These are phyloP conservation scores for Elephantulus edwardii DNA, from an alignment of 2,113 vertebrate genomes.

Conservation along the genomic window DNA sequence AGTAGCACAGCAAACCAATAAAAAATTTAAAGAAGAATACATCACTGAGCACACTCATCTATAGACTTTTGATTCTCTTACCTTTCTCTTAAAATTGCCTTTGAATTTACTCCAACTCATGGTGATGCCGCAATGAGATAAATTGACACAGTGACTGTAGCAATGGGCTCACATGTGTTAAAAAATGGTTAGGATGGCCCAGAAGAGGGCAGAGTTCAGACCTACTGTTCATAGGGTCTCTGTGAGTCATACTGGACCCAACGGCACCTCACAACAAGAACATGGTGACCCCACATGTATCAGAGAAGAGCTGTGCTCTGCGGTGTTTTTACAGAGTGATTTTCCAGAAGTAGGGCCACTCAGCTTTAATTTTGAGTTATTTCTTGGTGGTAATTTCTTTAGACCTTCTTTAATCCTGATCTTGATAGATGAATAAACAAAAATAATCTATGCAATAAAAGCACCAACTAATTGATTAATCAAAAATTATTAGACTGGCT, in stretches of 20 bases:
- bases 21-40: too few species aligned
- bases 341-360: not conserved
- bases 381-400: not conserved
- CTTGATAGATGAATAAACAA: not conserved
- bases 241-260: too few species aligned
- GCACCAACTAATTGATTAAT: not conserved
- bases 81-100: not conserved
- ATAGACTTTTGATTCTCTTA: too few species aligned
- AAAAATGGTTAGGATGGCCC: too few species aligned
- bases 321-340: not conserved
- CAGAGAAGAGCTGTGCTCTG: not conserved
- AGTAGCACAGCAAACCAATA: too few species aligned
- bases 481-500: not conserved
- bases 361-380: not conserved
- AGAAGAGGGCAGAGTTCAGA: too few species aligned
- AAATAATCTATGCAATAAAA: not conserved
- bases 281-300: not conserved
- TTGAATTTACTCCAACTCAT: not conserved
- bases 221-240: too few species aligned
- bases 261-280: too few species aligned
- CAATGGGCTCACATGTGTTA: too few species aligned
- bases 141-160: too few species aligned
- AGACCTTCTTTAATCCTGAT: not conserved
- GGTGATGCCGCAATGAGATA: too few species aligned
- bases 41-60: not conserved